These are phyloP conservation scores for Trissonchulus latispiculum DNA, from an alignment of 2,888 invertebrate genomes.

Conservation along the genomic window DNA sequence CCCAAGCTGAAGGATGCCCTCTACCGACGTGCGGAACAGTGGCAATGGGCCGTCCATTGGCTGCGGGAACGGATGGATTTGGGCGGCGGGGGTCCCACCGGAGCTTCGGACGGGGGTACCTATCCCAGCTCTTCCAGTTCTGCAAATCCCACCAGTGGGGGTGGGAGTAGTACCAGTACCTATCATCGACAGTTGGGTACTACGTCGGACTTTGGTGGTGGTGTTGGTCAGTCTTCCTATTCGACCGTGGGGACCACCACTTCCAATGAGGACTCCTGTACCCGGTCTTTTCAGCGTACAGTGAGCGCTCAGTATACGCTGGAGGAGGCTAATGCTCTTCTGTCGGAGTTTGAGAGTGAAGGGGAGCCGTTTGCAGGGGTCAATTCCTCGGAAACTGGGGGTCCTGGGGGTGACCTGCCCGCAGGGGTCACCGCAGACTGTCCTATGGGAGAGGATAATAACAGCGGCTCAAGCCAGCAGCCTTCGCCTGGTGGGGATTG, in stretches of 20 bases:
- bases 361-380: background rate
- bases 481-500: too few relatives aligned
- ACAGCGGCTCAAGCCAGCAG: background rate
- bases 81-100: background rate
- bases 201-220: too few relatives aligned
- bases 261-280: conserved; percentile 48
- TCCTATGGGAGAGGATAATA: background rate
- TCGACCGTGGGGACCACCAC: background rate
- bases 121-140: background rate
- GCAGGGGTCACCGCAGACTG: background rate
- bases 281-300: conserved; percentile 49
- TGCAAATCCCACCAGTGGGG: background rate
- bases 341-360: conserved; percentile 45
- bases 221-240: too few relatives aligned
- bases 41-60: conserved; percentile 52
- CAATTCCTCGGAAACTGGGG: too few relatives aligned
- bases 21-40: conserved; percentile 47
- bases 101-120: background rate
- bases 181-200: background rate
- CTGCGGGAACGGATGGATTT: conserved; percentile 47
- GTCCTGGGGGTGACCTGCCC: background rate
- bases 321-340: conserved; percentile 48
- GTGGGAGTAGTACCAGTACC: background rate
- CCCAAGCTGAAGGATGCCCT: conserved; percentile 29
- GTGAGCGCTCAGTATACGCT: conserved; percentile 49